Evolutionary conservation across 2,797 vertebrate genomes (phyloP).

Genomic region (Pseudomugil gertrudae): DNA sequence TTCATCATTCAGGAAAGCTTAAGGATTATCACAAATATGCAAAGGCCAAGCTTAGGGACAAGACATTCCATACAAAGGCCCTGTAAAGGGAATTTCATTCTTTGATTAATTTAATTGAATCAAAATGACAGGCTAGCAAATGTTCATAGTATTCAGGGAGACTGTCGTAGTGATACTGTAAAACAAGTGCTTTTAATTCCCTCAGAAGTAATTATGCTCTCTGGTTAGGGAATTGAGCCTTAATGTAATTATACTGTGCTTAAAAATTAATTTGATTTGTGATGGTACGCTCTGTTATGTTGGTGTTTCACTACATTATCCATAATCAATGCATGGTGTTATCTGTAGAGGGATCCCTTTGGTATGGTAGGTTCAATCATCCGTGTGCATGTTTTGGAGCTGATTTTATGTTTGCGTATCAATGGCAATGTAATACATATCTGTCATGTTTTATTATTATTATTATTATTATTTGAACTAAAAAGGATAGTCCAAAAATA

Average conservation of each 20-base stretch:
- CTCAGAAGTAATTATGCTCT: conserved; percentile 78
- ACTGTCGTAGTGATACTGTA: conserved; percentile 47
- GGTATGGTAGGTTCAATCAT: conserved; percentile 19
- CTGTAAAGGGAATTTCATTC: conserved; percentile 20
- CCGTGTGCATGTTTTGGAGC: conserved; percentile 3
- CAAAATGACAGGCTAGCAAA: conserved; percentile 50
- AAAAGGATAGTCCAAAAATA: background rate
- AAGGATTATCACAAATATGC: background rate
- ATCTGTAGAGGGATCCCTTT: conserved; percentile 46
- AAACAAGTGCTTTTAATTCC: conserved; percentile 71
- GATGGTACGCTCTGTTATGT: conserved; percentile 68
- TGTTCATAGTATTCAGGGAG: conserved; percentile 46
- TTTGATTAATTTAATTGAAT: conserved; percentile 55
- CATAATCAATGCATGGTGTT: conserved; percentile 74
- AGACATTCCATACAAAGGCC: background rate
- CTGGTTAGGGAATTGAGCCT: conserved; percentile 76
- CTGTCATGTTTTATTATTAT: background rate
- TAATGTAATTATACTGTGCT: conserved; percentile 81
- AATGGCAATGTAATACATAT: too few relatives aligned
- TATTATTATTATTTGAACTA: background rate
- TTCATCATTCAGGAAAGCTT: conserved; percentile 6
- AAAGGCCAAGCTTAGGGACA: conserved; percentile 4
- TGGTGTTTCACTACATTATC: conserved; percentile 77
- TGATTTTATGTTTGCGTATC: conserved; percentile 1
- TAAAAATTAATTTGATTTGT: conserved; percentile 79